phyloP scores from a whole-genome alignment of 2,797 vertebrate genomes.

The Thalassophryne amazonica region DNA sequence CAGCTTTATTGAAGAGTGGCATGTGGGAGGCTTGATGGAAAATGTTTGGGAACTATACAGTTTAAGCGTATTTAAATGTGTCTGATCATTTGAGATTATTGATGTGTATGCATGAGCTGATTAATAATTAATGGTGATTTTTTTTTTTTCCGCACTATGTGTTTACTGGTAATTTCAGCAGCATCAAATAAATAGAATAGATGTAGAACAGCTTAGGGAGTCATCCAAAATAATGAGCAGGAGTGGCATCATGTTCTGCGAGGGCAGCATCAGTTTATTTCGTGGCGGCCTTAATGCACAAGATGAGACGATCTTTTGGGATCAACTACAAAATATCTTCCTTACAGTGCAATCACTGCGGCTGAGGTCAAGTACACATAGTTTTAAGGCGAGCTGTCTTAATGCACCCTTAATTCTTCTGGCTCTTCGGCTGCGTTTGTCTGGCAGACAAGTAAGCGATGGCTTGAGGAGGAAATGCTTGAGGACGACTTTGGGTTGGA shows the following conservation, averaged over 20 bases:
- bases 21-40: too few species aligned
- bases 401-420: slow-evolving; percentile 68
- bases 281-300: slow-evolving; percentile 57
- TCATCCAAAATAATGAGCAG: slow-evolving; percentile 35
- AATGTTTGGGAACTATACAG: too few species aligned
- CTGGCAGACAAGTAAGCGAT: slow-evolving; percentile 69
- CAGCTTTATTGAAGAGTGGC: too few species aligned
- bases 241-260: slow-evolving; percentile 43
- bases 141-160: background rate
- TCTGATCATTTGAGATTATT: too few species aligned
- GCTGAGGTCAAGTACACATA: slow-evolving; percentile 71
- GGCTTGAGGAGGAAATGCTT: slow-evolving; percentile 64
- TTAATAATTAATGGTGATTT: background rate
- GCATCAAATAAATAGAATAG: background rate
- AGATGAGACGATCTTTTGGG: slow-evolving; percentile 65
- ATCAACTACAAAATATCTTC: slow-evolving; percentile 69
- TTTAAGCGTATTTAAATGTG: too few species aligned
- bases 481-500: slow-evolving; percentile 59
- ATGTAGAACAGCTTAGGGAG: slow-evolving; percentile 3
- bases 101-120: too few species aligned
- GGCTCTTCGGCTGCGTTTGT: slow-evolving; percentile 57
- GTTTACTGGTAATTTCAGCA: background rate
- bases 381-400: slow-evolving; percentile 66
- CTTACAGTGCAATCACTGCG: slow-evolving; percentile 63
- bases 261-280: slow-evolving; percentile 55